Base-by-base conservation (phyloP, 2,113 vertebrate species). In the Trematocara macrostoma region DNA sequence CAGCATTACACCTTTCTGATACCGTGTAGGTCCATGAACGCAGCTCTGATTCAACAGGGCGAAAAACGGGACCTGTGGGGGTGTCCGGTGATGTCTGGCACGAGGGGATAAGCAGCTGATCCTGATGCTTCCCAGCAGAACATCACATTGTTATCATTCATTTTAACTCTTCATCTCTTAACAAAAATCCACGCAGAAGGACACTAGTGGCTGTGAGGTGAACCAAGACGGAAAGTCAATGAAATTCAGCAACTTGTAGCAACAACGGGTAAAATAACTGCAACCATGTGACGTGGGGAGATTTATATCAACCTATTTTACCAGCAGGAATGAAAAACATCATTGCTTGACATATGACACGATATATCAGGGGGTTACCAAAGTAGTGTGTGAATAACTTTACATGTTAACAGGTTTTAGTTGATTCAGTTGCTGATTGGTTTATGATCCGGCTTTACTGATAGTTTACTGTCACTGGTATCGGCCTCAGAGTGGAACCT, bases 191-290 rank as follows among this genome's bases (percentile, higher is more conserved):
- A 76, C 6, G 1, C 45, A 76, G 45, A 76, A 74, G 26, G 26
- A 49, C 26, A 49, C 42, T n/a, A 49, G 26, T 31, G 9, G 15
- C 3, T 16, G 1, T 49, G 6, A 31, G 9, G 26, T 9, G 0
- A 49, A 0, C 14, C 40, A 71, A 71, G 12, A 71, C 0, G 0
- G 12, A 26, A 0, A 42, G 20, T 42, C 35, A 49, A 7, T 31
- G 42, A 76, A 76, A 76, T 76, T 74, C 69, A 49, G 42, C 23
- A 18, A 7, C 42, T 47, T 76, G 42, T 49, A 74, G 69, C 42
- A 74, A 47, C 10, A 74, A 47, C 0, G 0, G 15, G 42, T 23
- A 74, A 49, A 49, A 31, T 49, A 74, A 74, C 23, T 29, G 23
- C 42, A 74, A 42, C 69, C 42, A 16, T 29, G 14, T 47, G 23